Percentiles rank a stretch among this genome's conserved stretches.
phyloP scores from a whole-genome alignment of 2,113 vertebrate genomes.

The Thryonomys swinderianus region DNA sequence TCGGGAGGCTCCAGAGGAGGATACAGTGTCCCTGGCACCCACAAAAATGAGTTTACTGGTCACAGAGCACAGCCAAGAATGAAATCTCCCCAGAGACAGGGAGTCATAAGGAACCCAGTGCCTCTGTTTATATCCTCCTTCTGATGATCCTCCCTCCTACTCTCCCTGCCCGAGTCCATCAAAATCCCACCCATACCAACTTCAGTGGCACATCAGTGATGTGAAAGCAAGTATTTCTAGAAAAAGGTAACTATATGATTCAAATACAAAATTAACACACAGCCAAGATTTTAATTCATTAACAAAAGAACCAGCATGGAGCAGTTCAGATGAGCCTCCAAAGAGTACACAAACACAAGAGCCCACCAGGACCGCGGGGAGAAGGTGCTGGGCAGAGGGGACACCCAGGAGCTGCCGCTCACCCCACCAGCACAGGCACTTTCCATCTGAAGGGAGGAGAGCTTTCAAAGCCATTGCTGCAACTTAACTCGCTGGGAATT shows the following conservation, averaged over 20 bases:
- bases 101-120: background rate
- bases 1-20: background rate
- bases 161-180: background rate
- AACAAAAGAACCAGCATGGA: background rate
- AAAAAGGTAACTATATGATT: background rate
- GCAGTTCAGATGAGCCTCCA: background rate
- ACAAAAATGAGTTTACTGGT: background rate
- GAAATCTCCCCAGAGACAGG: fast-evolving
- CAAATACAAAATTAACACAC: background rate
- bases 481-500: background rate
- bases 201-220: background rate
- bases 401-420: background rate
- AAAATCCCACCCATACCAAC: background rate
- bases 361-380: background rate
- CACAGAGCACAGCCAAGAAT: background rate
- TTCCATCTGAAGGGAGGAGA: background rate
- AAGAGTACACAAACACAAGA: background rate
- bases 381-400: background rate
- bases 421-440: background rate
- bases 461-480: background rate
- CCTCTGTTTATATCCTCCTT: background rate
- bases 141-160: background rate
- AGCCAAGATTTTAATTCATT: background rate
- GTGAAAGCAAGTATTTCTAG: background rate
- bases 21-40: background rate